phyloP scores from a whole-genome alignment of 2,888 invertebrate species.

The Eubasilissa splendida region DNA sequence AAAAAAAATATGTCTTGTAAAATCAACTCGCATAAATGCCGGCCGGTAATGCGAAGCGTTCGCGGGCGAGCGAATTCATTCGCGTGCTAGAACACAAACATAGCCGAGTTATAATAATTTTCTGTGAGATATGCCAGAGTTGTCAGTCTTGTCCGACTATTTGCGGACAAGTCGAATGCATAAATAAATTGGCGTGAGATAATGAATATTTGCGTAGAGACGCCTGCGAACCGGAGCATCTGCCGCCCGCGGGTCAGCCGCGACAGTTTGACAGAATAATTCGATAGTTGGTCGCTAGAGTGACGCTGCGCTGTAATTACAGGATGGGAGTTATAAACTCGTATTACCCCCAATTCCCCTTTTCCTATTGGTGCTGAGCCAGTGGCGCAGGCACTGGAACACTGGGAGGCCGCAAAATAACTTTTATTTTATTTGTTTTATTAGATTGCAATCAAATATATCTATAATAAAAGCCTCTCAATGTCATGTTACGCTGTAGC shows the following conservation, averaged over 20 bases:
- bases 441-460: no score
- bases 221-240: background rate
- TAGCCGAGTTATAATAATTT: no score
- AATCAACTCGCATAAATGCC: no score
- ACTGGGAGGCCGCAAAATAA: background rate
- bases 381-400: background rate
- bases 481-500: no score
- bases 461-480: no score
- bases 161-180: slow-evolving; percentile 6
- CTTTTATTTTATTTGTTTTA: no score
- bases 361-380: slow-evolving; percentile 33
- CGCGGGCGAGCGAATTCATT: no score
- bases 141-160: background rate
- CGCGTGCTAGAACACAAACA: no score
- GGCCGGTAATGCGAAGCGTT: no score
- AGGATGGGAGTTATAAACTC: slow-evolving; percentile 42
- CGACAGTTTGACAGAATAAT: slow-evolving; percentile 8
- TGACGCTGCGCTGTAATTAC: slow-evolving; percentile 22
- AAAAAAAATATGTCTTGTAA: no score
- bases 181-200: background rate
- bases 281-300: slow-evolving; percentile 27
- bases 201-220: background rate
- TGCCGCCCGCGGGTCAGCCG: slow-evolving; percentile 4
- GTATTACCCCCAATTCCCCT: slow-evolving; percentile 39
- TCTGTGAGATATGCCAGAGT: no score